These are phyloP conservation scores for Halcyon badia DNA, from an alignment of 2,797 vertebrate genomes.

Conservation along the genomic window DNA sequence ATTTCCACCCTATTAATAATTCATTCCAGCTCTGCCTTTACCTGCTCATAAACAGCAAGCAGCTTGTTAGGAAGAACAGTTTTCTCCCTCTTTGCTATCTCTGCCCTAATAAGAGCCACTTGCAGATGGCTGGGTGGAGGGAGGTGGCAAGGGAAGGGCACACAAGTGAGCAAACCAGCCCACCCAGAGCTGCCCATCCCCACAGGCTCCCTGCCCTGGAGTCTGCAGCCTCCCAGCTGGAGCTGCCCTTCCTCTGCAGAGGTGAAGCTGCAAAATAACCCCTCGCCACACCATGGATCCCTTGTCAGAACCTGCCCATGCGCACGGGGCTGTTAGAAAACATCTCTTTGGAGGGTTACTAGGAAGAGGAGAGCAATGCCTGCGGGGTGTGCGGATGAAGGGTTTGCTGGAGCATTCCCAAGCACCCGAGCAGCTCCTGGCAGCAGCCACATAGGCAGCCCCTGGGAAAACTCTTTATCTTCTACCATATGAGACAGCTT, in stretches of 20 bases:
- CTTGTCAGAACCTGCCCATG: neutral
- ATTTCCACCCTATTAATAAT: constrained; percentile 87
- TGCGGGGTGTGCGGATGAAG: neutral
- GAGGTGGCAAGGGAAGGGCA: neutral
- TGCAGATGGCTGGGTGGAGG: neutral
- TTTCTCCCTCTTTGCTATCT: constrained; percentile 29
- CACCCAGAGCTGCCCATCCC: neutral
- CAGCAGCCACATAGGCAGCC: neutral
- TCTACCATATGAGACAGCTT: neutral
- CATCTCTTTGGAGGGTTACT: neutral
- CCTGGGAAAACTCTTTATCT: neutral
- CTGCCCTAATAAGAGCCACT: constrained; percentile 14
- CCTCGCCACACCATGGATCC: accelerated
- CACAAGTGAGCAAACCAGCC: accelerated
- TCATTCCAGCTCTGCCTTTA: constrained; percentile 83
- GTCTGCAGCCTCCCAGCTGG: accelerated
- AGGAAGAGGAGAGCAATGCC: accelerated
- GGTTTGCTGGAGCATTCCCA: neutral
- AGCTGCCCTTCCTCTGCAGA: neutral
- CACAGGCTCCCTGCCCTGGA: accelerated
- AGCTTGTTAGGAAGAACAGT: constrained; percentile 77
- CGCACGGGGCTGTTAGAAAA: accelerated
- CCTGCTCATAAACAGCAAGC: constrained; percentile 86
- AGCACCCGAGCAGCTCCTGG: accelerated
- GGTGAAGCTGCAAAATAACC: neutral